These are phyloP conservation scores for Eueides isabella DNA, from an alignment of 1,140 invertebrate species.

Conservation along the genomic window DNA sequence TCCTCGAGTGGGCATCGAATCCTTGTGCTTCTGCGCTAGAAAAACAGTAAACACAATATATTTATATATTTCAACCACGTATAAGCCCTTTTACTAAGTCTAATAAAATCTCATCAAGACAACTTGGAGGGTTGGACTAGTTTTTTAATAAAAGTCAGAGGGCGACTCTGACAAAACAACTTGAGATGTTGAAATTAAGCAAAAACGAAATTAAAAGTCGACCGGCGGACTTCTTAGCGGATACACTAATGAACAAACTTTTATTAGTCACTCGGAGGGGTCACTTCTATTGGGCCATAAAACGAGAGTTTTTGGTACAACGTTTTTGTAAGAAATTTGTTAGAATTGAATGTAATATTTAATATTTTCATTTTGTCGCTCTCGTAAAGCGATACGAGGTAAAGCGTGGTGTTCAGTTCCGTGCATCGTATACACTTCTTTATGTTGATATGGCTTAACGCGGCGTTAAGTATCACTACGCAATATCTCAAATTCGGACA, in stretches of 20 bases:
- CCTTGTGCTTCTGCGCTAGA: no score
- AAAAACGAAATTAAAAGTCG: slow-evolving; percentile 64
- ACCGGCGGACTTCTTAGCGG: slow-evolving; percentile 45
- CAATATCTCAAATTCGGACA: no score
- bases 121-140: slow-evolving; percentile 17
- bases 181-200: slow-evolving; percentile 50
- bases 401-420: no score
- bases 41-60: neutral
- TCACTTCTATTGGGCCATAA: slow-evolving; percentile 34
- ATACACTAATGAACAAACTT: slow-evolving; percentile 68
- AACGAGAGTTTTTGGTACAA: neutral
- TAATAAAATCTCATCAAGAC: slow-evolving; percentile 10
- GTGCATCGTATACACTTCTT: no score
- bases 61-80: neutral
- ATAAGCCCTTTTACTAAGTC: neutral
- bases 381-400: neutral
- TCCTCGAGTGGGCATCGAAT: no score
- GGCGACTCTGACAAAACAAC: slow-evolving; percentile 23
- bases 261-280: slow-evolving; percentile 56
- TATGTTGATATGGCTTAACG: no score
- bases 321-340: neutral
- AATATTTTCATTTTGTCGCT: no score
- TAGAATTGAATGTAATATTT: no score
- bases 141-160: slow-evolving; percentile 20
- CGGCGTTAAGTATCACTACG: no score